Base-by-base conservation (phyloP, 2,113 vertebrate species). In the Muntiacus muntjak region DNA sequence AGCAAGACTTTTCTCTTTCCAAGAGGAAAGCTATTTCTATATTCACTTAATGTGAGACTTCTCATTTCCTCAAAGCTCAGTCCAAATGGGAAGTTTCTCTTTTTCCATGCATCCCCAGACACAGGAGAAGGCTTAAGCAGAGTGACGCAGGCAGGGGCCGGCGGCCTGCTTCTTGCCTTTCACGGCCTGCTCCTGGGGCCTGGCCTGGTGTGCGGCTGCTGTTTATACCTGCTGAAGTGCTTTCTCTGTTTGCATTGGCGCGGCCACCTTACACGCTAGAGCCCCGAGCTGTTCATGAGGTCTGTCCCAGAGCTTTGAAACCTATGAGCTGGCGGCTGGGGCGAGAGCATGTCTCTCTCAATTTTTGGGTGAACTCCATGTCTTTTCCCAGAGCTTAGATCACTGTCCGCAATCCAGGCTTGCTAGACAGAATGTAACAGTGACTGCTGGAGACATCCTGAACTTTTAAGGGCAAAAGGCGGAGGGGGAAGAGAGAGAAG, bases 391-490 rank as follows among this genome's bases (percentile, higher is more conserved):
- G 92, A 98, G 93, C 88, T 97, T 98, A 98, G 97, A 97, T 98
- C 96, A 98, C 95, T 93, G 97, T 91, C 82, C 97, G 85, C 89
- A 94, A 40, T 89, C 91, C 96, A 93, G 85, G 19, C 78, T 98
- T 98, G 97, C 98, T 98, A 96, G 97, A 98, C 97, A 98, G 96
- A 97, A 97, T 97, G 87, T 97, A 98, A 97, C 97, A 97, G 97
- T 97, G 93, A 82, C 97, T 96, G 91, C 83, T 96, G 28, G 91
- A 98, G 95, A 96, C 93, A 97, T 87, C 87, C 96, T 98, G 96
- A 97, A 98, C 95, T 67, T 87, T 97, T 98, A 90, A 57, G 94
- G 86, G 95, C 97, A 95, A 94, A 96, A 96, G 64, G 81, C 3
- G 0, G 60, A 86, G 60, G 16, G 52, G 36, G 84, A 43, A 52